Evolutionary conservation across 1,140 invertebrate species (phyloP), one percentile per base, ranked within the genome.

Genomic region (Calephelis nemesis): DNA sequence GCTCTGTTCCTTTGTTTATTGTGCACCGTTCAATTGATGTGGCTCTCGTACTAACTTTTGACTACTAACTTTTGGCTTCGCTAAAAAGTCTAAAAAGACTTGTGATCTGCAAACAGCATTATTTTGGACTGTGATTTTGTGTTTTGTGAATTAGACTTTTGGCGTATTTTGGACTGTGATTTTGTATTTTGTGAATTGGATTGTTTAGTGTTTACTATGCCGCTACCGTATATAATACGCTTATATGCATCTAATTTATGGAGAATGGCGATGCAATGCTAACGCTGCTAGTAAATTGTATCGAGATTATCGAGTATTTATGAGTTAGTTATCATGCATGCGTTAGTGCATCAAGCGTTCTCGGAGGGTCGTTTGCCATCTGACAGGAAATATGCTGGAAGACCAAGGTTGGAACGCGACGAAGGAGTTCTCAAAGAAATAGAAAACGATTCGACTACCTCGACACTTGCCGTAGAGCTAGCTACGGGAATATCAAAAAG

Each of bases 261-360:
- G 69, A 13, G 39, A 68, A 50, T 50, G 49, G 60, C 58, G 62
- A 62, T 71, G 64, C 12, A 71, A 69, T 63, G 69, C 65, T 12
- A 62, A 47, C 52, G 69, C 67, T 42, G 69, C 72, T 45, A 19
- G 52, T n/a, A 70, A 62, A 68, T 15, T 67, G 48, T 72, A 73
- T 74, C 69, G 72, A 8, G 69, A 74, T 71, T 65, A 74, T 67
- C 63, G 72, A 19, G 68, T 70, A 4, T 70, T 73, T 65, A 12
- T 62, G 9, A 67, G 70, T 73, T n/a, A n/a, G n/a, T n/a, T n/a
- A n/a, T n/a, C n/a, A n/a, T n/a, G n/a, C n/a, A n/a, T n/a, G n/a
- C n/a, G n/a, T n/a, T n/a, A n/a, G 72, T 70, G 62, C 68, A 70
- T 47, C 45, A 47, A 42, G 30, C 64, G 42, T 68, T 65, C 40